phyloP scores from a whole-genome alignment of 2,113 vertebrate species.

The Pelobates fuscus region DNA sequence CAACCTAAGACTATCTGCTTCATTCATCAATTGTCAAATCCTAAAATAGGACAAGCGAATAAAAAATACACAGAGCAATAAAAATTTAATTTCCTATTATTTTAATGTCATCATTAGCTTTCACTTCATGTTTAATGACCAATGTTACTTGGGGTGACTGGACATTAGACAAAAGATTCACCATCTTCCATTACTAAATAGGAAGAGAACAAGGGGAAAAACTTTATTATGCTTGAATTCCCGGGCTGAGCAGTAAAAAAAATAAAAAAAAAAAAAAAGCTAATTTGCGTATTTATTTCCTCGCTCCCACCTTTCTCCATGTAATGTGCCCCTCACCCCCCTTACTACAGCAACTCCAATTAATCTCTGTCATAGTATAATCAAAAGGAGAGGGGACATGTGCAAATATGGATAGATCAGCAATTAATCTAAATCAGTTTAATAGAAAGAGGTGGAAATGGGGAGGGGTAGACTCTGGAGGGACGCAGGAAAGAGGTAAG shows the following conservation, averaged over 20 bases:
- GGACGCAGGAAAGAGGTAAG: constrained; percentile 14
- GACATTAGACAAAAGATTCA: constrained; percentile 43
- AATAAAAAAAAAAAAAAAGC: constrained; percentile 21
- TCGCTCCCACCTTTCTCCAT: constrained; percentile 11
- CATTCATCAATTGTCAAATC: too few relatives aligned
- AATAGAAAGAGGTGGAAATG: constrained; percentile 65
- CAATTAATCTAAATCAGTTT: constrained; percentile 74
- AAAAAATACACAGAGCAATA: neutral
- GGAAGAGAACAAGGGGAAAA: neutral
- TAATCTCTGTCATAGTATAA: constrained; percentile 72
- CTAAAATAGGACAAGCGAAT: too few relatives aligned
- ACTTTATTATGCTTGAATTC: constrained; percentile 33
- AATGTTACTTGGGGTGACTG: constrained; percentile 32
- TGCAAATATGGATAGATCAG: constrained; percentile 69
- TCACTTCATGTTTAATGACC: neutral
- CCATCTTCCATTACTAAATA: neutral
- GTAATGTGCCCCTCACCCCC: neutral
- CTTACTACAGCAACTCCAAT: constrained; percentile 57
- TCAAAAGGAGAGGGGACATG: constrained; percentile 66
- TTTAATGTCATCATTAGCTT: constrained; percentile 21
- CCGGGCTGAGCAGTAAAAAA: constrained; percentile 24
- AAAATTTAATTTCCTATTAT: neutral
- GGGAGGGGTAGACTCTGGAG: constrained; percentile 16
- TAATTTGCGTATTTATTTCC: constrained; percentile 44
- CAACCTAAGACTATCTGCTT: too few relatives aligned